These are phyloP conservation scores for Semnornis frantzii DNA, from an alignment of 2,113 vertebrate species.

Conservation along the genomic window DNA sequence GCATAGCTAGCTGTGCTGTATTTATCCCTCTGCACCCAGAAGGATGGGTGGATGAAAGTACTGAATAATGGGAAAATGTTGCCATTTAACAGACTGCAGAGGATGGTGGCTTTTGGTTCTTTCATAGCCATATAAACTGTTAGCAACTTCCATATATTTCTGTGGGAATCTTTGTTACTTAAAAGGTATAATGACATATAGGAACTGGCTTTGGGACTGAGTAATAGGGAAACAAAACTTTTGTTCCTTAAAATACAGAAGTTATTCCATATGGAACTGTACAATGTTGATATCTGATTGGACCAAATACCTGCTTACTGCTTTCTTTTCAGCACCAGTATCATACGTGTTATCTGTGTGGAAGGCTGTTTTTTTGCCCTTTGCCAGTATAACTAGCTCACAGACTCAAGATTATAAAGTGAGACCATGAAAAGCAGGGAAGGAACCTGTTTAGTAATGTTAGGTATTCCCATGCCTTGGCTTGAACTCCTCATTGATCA, in stretches of 20 bases:
- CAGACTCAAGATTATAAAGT: neutral
- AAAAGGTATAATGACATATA: neutral
- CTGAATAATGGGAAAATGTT: constrained; percentile 32
- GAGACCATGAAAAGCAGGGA: neutral
- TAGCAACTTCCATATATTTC: neutral
- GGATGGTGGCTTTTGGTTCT: constrained; percentile 22
- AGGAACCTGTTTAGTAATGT: neutral
- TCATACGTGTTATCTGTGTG: neutral
- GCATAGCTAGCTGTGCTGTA: constrained; percentile 31
- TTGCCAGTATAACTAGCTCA: neutral
- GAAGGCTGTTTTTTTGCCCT: constrained; percentile 1
- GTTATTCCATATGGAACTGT: neutral
- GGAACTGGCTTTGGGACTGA: neutral
- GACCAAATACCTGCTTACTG: neutral
- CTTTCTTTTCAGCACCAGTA: neutral
- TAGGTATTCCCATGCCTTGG: neutral
- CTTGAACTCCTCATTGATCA: neutral
- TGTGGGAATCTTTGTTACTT: neutral
- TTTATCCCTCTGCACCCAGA: constrained; percentile 41
- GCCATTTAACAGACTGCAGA: constrained; percentile 1
- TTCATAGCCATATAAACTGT: neutral
- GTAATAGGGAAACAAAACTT: neutral
- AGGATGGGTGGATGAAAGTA: constrained; percentile 55
- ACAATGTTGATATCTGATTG: neutral
- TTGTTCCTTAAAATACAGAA: neutral